Evolutionary conservation across 2,113 vertebrate species (phyloP).

Genomic region (Epinephelus moara): DNA sequence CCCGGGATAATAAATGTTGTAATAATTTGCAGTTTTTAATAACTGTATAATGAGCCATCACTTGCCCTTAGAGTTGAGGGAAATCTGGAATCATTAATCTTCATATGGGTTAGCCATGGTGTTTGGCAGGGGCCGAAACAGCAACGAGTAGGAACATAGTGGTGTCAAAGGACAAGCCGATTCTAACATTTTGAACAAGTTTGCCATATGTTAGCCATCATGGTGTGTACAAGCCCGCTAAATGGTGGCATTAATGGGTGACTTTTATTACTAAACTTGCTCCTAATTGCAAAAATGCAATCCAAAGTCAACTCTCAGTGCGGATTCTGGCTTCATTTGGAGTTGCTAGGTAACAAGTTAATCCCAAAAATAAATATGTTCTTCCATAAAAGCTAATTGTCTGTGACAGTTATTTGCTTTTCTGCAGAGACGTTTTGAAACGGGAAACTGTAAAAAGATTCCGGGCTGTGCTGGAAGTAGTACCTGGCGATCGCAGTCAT

Average conservation of each 20-base stretch:
- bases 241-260: slow-evolving; percentile 67
- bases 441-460: slow-evolving; percentile 59
- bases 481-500: background rate
- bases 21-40: slow-evolving; percentile 83
- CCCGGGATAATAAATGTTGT: slow-evolving; percentile 75
- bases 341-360: slow-evolving; percentile 79
- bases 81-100: slow-evolving; percentile 81
- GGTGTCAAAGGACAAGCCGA: slow-evolving; percentile 66
- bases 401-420: slow-evolving; percentile 73
- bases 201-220: slow-evolving; percentile 81
- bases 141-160: slow-evolving; percentile 65
- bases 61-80: slow-evolving; percentile 66
- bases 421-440: slow-evolving; percentile 50
- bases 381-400: slow-evolving; percentile 78
- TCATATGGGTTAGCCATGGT: slow-evolving; percentile 68
- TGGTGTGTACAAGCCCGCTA: slow-evolving; percentile 65
- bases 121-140: slow-evolving; percentile 66
- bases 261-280: slow-evolving; percentile 67
- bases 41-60: slow-evolving; percentile 75
- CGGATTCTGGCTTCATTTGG: slow-evolving; percentile 65
- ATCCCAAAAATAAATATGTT: slow-evolving; percentile 79
- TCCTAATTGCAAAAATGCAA: slow-evolving; percentile 75
- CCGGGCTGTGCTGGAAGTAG: background rate
- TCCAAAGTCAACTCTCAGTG: slow-evolving; percentile 73
- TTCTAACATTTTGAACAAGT: slow-evolving; percentile 65